Base-by-base conservation (phyloP, 2,797 vertebrate genomes). In the Eospalax fontanierii region DNA sequence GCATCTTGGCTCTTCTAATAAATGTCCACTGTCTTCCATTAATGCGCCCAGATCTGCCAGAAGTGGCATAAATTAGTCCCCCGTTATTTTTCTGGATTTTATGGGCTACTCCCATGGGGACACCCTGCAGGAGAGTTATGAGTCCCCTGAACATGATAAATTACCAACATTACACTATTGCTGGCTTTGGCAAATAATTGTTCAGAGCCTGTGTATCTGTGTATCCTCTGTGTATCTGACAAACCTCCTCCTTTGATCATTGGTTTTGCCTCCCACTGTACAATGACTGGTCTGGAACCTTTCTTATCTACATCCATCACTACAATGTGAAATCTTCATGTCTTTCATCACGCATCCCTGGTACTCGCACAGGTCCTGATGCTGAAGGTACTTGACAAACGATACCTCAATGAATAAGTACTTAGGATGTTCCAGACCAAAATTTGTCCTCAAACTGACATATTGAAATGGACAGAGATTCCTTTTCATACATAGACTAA, bases 21-120 rank as follows among this genome's bases (percentile, higher is more conserved):
- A 18, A n/a, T 28, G 24, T 71, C 87, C 86, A 40, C 18, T 71
- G 8, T 28, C 65, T 95, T 73, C 74, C 71, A 71, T 46, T 33
- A 14, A 6, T 30, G 16, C 8, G 22, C 73, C 92, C 74, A n/a
- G 50, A 90, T 43, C 24, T 2, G 16, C 46, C 73, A 70, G 28
- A 87, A 91, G 24, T 70, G 68, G 63, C 46, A 33, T 79, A 28
- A 92, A 82, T 87, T 38, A 96, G 30, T 85, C 35, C 6, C 9
- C 61, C 33, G 66, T 84, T 93, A 65, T 87, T 85, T 94, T 83
- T 63, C 46, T 30, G 26, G 81, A 93, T 35, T 28, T 90, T 30
- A 83, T 68, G 26, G 84, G 74, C 65, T 89, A 59, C 19, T n/a
- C 66, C 35, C 46, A 35, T 11, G 38, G 28, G 78, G 40, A 92